Base-by-base conservation (phyloP, 1,140 invertebrate species). In the Drosophila ambigua region DNA sequence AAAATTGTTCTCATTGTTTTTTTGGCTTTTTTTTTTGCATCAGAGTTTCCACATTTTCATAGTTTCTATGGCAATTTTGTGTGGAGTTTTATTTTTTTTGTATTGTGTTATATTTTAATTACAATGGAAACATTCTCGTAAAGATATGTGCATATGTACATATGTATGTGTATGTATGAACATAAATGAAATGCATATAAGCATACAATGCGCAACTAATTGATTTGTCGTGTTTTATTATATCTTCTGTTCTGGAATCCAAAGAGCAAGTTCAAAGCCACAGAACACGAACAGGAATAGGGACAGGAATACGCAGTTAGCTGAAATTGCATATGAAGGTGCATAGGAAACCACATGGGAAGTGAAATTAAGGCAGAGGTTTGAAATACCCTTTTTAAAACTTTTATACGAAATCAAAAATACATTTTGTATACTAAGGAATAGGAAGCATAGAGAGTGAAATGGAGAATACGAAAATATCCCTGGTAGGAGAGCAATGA, bases 171-270 rank as follows among this genome's bases (percentile, higher is more conserved):
- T n/a, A n/a, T n/a, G 4, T 2, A 28, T 28, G 26, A 5, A 28
- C 52, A 63, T 61, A n/a, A 3, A 49, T 49, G 9, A 31, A 20
- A 48, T 48, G 54, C 23, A 44, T 68, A 54, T 53, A 20, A 55
- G 62, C 64, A 46, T 54, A 23, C 69, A 79, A 79, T 64, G 59
- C 44, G 26, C 44, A 78, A 62, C 82, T 81, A 85, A 85, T 87
- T 85, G 82, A 87, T 87, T 75, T 75, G 28, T 65, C 57, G 15
- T 85, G 65, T 71, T 23, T 41, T 54, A 28, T 35, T 26, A 39
- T n/a, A 16, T n/a, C 28, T 15, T 26, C 16, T 6, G 11, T 9
- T 13, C 7, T 6, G 31, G n/a, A 28, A 61, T 41, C 41, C 43
- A 46, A 28, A 28, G 4, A 53, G 28, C 23, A 66, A 65, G 45